Conservation (phyloP, 1,140 invertebrate species). For the Stegodyphus mimosarum region DNA sequence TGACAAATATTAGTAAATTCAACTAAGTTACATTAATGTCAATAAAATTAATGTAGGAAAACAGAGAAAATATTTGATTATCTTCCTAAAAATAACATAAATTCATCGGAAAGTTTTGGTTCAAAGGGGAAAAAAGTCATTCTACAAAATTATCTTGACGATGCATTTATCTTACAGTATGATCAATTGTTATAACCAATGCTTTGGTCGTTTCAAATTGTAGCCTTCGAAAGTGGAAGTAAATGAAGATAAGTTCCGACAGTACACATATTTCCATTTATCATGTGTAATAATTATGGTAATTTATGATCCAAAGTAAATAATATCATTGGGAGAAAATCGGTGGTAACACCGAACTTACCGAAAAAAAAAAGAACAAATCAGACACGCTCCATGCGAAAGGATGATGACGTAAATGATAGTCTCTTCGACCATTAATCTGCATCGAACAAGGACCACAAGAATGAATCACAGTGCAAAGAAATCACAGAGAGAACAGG, state of each 20-base stretch:
- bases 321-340: not conserved
- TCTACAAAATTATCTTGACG: not conserved
- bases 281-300: not conserved
- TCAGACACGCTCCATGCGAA: conserved; percentile 3
- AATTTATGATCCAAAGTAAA: not conserved
- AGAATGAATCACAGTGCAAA: not conserved
- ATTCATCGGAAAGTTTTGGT: no score
- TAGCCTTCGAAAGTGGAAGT: not conserved
- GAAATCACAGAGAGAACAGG: no score
- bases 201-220: not conserved
- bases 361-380: conserved; percentile 8
- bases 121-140: no score
- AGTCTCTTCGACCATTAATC: conserved; percentile 22
- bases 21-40: no score
- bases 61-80: no score
- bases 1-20: no score
- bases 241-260: not conserved
- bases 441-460: conserved; percentile 21
- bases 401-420: conserved; percentile 24
- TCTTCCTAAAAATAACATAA: no score
- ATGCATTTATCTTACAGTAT: not conserved
- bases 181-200: conserved; percentile 5
- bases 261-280: not conserved
- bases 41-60: no score
- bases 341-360: not conserved